Base-by-base conservation (phyloP, 2,888 invertebrate genomes). In the Biston stratarius region DNA sequence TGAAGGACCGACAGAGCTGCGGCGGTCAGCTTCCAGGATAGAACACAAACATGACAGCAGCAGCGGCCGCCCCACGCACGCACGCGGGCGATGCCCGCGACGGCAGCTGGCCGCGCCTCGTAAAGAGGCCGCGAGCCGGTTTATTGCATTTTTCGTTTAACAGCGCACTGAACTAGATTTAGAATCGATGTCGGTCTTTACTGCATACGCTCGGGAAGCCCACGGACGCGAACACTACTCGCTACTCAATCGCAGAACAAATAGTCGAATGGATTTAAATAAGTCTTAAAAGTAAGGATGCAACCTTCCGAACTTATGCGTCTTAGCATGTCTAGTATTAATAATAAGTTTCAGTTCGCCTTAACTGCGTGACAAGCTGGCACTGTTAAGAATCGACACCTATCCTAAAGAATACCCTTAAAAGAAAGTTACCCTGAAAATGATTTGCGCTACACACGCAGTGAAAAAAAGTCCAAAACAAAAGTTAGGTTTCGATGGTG, bases 81-180 rank as follows among this genome's bases (percentile, higher is more conserved):
- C 33, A 36, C 52, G 38, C 8, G n/a, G 14, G 14, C 38, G 38
- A 14, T n/a, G n/a, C n/a, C 24, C 9, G 42, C 42, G 44, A 2
- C 15, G 8, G 38, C 52, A n/a, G 38, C 52, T 15, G 38, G 52
- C 9, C 38, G 38, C 38, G 14, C 10, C 36, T 38, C 52, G 52
- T 38, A 38, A 53, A 38, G 38, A 34, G 34, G 6, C 1, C 51
- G 51, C 49, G 11, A 5, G 51, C 34, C 78, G 52, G 71, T 85
- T 86, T 84, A 88, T 83, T 71, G 83, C 85, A 83, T 85, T 86
- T 85, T 84, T 83, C 74, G 73, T 83, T 88, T 88, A 85, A 89
- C 80, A 81, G 75, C 84, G 70, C 59, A 72, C 85, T 71, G 82
- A 85, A 82, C 87, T 87, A 88, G 86, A 87, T 84, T 83, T 82